Evolutionary conservation across 2,113 vertebrate species (phyloP).

Genomic region (Anseranas semipalmata): DNA sequence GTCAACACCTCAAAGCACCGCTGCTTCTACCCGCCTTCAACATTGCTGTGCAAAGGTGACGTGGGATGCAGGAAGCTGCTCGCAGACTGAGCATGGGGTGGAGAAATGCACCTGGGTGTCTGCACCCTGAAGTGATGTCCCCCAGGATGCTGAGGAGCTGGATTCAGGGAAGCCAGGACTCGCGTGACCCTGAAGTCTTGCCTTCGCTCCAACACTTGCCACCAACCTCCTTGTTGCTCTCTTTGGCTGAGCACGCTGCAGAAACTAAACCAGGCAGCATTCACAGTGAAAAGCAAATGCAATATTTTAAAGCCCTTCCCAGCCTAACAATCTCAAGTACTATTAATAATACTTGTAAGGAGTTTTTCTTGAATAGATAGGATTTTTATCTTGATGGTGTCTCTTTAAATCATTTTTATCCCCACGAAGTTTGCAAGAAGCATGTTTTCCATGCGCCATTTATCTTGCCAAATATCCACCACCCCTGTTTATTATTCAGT

Average conservation of each 20-base stretch:
- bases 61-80: not conserved
- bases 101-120: not conserved
- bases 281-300: not conserved
- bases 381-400: constrained; percentile 57
- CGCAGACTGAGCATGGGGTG: rapidly evolving
- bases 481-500: not conserved
- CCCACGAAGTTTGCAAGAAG: constrained; percentile 5
- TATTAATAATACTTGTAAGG: constrained; percentile 63
- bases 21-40: not conserved
- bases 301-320: constrained; percentile 43
- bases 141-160: rapidly evolving
- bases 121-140: not conserved
- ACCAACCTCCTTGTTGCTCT: rapidly evolving
- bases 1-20: rapidly evolving
- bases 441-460: not conserved
- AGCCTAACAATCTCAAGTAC: not conserved
- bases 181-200: rapidly evolving
- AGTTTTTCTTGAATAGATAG: constrained; percentile 54
- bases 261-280: not conserved
- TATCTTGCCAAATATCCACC: not conserved
- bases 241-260: not conserved
- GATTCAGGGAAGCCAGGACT: not conserved
- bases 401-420: constrained; percentile 65
- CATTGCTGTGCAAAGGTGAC: rapidly evolving
- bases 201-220: rapidly evolving